Evolutionary conservation across 2,113 vertebrate genomes (phyloP).

Genomic region (Hippopotamus amphibius): DNA sequence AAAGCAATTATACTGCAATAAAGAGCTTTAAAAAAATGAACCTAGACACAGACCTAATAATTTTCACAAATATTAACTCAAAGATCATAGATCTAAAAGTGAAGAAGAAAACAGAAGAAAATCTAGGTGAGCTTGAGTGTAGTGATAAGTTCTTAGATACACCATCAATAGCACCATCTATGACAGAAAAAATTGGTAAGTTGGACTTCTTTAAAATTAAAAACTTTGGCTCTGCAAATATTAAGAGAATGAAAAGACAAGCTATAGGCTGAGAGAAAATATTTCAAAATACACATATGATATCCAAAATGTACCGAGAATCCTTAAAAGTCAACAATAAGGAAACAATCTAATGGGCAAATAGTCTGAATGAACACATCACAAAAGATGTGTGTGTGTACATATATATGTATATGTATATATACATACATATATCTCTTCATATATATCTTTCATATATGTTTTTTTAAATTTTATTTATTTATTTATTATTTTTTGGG

Average conservation of each 20-base stretch:
- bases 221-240: background rate
- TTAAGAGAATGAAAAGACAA: background rate
- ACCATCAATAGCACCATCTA: background rate
- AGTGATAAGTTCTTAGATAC: background rate
- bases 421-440: too few species aligned
- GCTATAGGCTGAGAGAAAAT: background rate
- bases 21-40: background rate
- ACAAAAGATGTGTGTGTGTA: background rate
- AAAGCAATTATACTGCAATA: too few species aligned
- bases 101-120: background rate
- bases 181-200: background rate
- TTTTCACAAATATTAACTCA: background rate
- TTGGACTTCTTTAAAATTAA: background rate
- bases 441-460: too few species aligned
- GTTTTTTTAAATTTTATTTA: too few species aligned
- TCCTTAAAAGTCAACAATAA: background rate
- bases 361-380: background rate
- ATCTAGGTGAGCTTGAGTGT: fast-evolving
- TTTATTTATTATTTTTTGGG: too few species aligned
- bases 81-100: background rate
- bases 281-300: background rate
- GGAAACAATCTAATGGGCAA: background rate
- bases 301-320: background rate
- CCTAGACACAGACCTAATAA: background rate
- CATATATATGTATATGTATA: too few species aligned